These are phyloP conservation scores for Cabera pusaria DNA, from an alignment of 2,888 invertebrate genomes.

Conservation along the genomic window DNA sequence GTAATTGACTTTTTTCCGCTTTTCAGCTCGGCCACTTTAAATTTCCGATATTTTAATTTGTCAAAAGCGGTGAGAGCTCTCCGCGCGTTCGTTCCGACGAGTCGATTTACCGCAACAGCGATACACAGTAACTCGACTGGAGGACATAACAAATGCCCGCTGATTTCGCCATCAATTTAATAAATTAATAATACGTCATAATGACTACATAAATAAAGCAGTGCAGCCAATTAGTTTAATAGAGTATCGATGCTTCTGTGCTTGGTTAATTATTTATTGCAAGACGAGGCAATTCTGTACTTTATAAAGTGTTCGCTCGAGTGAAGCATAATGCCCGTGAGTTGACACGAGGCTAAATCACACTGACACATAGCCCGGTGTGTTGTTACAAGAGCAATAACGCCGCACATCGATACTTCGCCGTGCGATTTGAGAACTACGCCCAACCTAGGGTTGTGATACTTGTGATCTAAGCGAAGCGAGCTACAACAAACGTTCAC, in stretches of 20 bases:
- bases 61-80: slow-evolving; percentile 16
- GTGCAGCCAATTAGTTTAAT: background rate
- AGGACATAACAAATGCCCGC: slow-evolving; percentile 9
- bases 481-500: too few relatives aligned
- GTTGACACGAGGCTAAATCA: slow-evolving; percentile 55
- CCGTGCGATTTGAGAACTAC: background rate
- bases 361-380: slow-evolving; percentile 22
- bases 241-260: background rate
- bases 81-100: slow-evolving; percentile 9
- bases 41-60: slow-evolving; percentile 26
- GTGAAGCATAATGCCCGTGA: slow-evolving; percentile 52
- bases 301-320: slow-evolving; percentile 15
- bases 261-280: slow-evolving; percentile 1
- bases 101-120: slow-evolving; percentile 5
- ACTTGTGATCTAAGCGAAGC: background rate
- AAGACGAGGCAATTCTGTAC: slow-evolving; percentile 2
- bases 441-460: background rate
- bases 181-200: background rate
- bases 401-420: slow-evolving; percentile 21
- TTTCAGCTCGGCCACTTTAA: slow-evolving; percentile 15
- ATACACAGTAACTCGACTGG: background rate
- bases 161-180: background rate
- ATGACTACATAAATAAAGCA: background rate
- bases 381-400: slow-evolving; percentile 20
- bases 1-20: slow-evolving; percentile 31